A percentile compares a stretch with the other conserved stretches of the same genome.
Conservation (phyloP, 2,888 invertebrate genomes). For the Galeopsomyia nigrocyanea region DNA sequence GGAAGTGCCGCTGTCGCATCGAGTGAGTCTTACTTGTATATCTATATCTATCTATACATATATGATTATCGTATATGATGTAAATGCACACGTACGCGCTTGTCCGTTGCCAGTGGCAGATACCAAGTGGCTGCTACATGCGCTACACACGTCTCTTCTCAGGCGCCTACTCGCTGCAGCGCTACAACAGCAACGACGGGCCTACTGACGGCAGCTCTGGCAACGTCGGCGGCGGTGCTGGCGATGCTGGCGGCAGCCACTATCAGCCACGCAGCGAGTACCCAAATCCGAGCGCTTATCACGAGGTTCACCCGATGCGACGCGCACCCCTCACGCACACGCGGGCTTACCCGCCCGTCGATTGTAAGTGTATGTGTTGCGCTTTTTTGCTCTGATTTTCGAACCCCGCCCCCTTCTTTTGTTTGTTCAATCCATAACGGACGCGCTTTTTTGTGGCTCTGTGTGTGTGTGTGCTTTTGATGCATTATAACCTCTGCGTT, state of each 20-base stretch:
- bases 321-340: conserved; percentile 49
- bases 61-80: too few species aligned
- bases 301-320: conserved; percentile 61
- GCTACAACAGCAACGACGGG: conserved; percentile 50
- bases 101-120: conserved; percentile 58
- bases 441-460: too few species aligned
- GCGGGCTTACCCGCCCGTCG: conserved; percentile 51
- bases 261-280: conserved; percentile 56
- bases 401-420: not conserved
- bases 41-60: too few species aligned
- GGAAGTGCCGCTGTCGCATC: conserved; percentile 58
- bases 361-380: conserved; percentile 61
- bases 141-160: conserved; percentile 64
- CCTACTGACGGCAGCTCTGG: too few species aligned
- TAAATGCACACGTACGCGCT: not conserved
- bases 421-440: not conserved
- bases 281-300: conserved; percentile 60
- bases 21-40: conserved; percentile 53
- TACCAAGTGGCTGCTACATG: conserved; percentile 64
- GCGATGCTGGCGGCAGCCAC: conserved; percentile 34
- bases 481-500: not conserved
- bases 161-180: conserved; percentile 60
- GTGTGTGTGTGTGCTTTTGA: too few species aligned
- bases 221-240: conserved; percentile 18
- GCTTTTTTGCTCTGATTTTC: not conserved